A percentile compares a stretch with the other conserved stretches of the same genome.
phyloP scores from a whole-genome alignment of 2,113 vertebrate genomes.

The Pseudopodoces humilis region DNA sequence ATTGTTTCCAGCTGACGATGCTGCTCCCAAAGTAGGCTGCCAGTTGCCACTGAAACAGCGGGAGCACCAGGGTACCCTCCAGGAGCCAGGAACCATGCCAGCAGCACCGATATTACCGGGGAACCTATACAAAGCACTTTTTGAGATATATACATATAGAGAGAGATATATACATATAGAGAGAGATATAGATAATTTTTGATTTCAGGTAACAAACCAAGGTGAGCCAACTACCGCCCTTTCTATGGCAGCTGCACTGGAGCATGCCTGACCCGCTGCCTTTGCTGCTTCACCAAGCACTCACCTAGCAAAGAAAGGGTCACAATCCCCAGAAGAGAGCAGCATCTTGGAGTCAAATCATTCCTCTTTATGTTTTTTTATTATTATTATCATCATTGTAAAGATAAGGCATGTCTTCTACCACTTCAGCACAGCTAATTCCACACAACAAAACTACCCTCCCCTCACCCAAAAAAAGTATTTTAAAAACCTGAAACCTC shows the following conservation, averaged over 20 bases:
- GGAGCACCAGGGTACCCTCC: conserved; percentile 29
- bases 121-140: background rate
- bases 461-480: background rate
- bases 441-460: background rate
- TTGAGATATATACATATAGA: rapidly evolving
- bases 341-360: background rate
- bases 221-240: background rate
- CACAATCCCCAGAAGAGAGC: background rate
- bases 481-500: background rate
- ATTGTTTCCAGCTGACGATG: conserved; percentile 67
- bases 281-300: background rate
- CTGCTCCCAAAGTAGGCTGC: conserved; percentile 50
- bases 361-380: background rate
- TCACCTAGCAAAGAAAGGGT: background rate
- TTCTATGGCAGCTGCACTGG: rapidly evolving
- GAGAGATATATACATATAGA: rapidly evolving
- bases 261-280: background rate
- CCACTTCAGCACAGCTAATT: background rate
- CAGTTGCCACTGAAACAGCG: conserved; percentile 64
- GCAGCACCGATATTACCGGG: background rate
- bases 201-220: background rate
- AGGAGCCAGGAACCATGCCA: conserved; percentile 39
- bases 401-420: background rate
- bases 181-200: background rate
- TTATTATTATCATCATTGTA: background rate